Evolutionary conservation across 1,140 invertebrate species (phyloP), one percentile per base, ranked within the genome.

Genomic region (Aphaenogaster ashmeadi): DNA sequence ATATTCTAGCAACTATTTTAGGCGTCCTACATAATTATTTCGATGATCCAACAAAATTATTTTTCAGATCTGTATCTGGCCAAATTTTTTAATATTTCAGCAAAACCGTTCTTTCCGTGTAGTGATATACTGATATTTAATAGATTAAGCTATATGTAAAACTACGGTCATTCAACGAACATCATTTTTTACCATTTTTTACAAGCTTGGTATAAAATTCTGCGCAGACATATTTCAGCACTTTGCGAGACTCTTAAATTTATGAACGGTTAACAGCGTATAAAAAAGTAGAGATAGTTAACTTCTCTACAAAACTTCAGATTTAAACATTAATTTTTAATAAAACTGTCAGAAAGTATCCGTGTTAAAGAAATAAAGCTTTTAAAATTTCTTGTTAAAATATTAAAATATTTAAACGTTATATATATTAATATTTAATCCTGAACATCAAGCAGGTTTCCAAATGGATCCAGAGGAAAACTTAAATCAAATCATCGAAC

Each of bases 271-370:
- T 71, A 81, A 81, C 50, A 72, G 33, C 15, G 52, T 71, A 71
- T 18, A 71, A 71, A 71, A 81, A 66, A 79, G 18, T 58, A 36
- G 21, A 56, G 50, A 71, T 81, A 71, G 64, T 81, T 71, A 81
- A 81, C 64, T 71, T 41, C 36, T 44, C 36, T 56, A 36, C 66
- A 66, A 62, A 81, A 81, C 79, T 81, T 71, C 15, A 27, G 69
- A 62, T 84, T 75, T 84, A 62, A 74, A 60, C 47, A 62, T 84
- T 84, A 75, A 84, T 74, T 75, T 81, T 84, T 84, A 75, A 84
- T 84, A 74, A 60, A 74, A 84, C 33, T 36, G 54, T 60, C 80
- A 44, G 36, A 3, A 60, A 84, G 36, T 36, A 60, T 58, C n/a
- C 8, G n/a, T 21, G 69, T 74, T 36, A 60, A 84, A 84, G 18